These are phyloP conservation scores for Lithosia quadra DNA, from an alignment of 2,888 invertebrate genomes.

Conservation along the genomic window DNA sequence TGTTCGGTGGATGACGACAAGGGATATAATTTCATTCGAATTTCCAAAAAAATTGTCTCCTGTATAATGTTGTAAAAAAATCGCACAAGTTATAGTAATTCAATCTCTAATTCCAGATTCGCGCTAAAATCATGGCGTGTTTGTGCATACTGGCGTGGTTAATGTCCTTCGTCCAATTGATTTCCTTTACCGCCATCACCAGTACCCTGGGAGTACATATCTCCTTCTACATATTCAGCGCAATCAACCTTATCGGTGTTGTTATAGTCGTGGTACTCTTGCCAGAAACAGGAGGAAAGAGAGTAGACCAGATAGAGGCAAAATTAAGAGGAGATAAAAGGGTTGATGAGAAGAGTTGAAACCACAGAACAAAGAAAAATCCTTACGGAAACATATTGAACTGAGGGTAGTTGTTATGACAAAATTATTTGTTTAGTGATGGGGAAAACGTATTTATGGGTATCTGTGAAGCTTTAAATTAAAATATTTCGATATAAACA, in stretches of 20 bases:
- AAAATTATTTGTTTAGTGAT: neutral
- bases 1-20: too few species aligned
- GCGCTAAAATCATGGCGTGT: slow-evolving; percentile 63
- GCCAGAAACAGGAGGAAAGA: slow-evolving; percentile 78
- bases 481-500: slow-evolving; percentile 14
- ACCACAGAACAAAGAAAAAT: too few species aligned
- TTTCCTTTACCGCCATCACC: slow-evolving; percentile 51
- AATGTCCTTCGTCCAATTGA: slow-evolving; percentile 55
- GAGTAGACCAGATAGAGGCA: slow-evolving; percentile 66
- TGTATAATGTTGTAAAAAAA: neutral
- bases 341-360: neutral
- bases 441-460: neutral
- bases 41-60: neutral
- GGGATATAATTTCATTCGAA: neutral
- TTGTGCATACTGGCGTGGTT: slow-evolving; percentile 62
- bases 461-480: neutral
- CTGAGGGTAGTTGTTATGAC: neutral
- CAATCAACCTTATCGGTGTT: slow-evolving; percentile 63
- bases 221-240: slow-evolving; percentile 68
- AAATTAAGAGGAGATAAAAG: slow-evolving; percentile 35
- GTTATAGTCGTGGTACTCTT: slow-evolving; percentile 60
- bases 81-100: neutral
- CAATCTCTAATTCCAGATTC: slow-evolving; percentile 53
- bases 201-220: slow-evolving; percentile 63
- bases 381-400: too few species aligned